phyloP scores from a whole-genome alignment of 1,140 invertebrate species.

The Pseudomyrmex pallidus region DNA sequence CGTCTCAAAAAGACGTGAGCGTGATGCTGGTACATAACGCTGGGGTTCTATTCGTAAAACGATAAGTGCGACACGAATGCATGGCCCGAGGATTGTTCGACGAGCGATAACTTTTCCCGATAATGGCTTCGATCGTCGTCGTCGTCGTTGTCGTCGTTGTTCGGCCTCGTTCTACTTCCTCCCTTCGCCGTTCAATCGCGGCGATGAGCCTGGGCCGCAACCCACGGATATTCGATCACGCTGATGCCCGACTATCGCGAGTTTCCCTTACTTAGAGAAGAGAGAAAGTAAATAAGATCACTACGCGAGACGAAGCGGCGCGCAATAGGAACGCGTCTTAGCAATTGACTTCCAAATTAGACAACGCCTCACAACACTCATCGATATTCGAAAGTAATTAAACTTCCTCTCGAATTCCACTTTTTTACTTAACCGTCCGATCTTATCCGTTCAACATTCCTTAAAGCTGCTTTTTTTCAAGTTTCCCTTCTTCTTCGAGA shows the following conservation, averaged over 20 bases:
- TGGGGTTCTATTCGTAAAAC: conserved; percentile 39
- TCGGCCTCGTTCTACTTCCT: conserved; percentile 46
- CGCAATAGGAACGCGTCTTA: conserved; percentile 36
- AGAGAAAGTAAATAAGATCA: conserved; percentile 66
- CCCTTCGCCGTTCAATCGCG: conserved; percentile 36
- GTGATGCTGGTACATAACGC: conserved; percentile 47
- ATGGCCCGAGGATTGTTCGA: conserved; percentile 61
- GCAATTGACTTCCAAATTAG: conserved; percentile 67
- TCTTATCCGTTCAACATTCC: conserved; percentile 8
- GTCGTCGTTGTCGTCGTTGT: conserved; percentile 34
- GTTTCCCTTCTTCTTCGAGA: neutral
- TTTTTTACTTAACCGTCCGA: conserved; percentile 43
- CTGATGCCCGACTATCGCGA: conserved; percentile 31
- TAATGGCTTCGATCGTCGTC: conserved; percentile 64
- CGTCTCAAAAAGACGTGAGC: conserved; percentile 26
- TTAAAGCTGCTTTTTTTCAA: neutral
- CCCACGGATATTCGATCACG: conserved; percentile 50
- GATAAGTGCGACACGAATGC: conserved; percentile 53
- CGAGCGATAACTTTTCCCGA: conserved; percentile 68
- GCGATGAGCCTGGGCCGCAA: conserved; percentile 41
- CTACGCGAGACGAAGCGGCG: conserved; percentile 15
- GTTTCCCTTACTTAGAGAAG: conserved; percentile 13
- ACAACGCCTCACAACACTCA: conserved; percentile 57
- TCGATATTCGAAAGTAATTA: conserved; percentile 75
- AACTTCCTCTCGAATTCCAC: conserved; percentile 55